Conservation (phyloP, 2,113 vertebrate genomes). For the Hippolais icterina region DNA sequence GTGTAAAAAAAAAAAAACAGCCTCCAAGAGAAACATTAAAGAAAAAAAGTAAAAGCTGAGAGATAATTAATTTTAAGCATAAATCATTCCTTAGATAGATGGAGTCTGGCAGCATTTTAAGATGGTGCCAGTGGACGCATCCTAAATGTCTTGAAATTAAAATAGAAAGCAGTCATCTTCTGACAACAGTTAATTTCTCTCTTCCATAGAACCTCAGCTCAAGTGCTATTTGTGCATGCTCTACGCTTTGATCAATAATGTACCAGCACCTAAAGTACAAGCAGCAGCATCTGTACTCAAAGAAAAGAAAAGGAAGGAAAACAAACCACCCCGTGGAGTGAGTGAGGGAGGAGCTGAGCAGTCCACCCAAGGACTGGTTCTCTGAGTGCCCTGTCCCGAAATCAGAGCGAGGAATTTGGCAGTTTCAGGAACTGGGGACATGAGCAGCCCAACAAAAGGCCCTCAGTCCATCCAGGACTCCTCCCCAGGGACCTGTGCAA, state of each 20-base stretch:
- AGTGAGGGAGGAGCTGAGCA: not conserved
- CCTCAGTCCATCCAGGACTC: not conserved
- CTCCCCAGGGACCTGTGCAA: not conserved
- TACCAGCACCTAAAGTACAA: constrained; percentile 12
- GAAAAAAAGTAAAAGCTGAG: not conserved
- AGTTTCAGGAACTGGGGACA: not conserved
- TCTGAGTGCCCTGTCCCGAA: not conserved
- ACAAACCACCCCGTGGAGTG: not conserved
- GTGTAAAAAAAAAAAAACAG: not conserved
- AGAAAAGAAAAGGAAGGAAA: not conserved
- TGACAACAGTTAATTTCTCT: constrained; percentile 4
- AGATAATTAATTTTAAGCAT: not conserved
- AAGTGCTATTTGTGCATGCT: constrained; percentile 10
- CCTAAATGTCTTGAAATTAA: not conserved
- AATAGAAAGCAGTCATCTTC: not conserved
- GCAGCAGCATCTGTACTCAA: not conserved
- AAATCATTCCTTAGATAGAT: not conserved
- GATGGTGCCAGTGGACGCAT: not conserved
- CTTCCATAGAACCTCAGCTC: not conserved
- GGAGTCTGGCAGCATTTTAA: not conserved
- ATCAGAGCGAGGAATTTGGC: not conserved
- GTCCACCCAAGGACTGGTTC: not conserved
- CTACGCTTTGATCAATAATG: constrained; percentile 55
- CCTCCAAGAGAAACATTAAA: not conserved
- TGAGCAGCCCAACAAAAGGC: not conserved